Conservation (phyloP, 1,140 invertebrate species). For the Drosophila repleta region DNA sequence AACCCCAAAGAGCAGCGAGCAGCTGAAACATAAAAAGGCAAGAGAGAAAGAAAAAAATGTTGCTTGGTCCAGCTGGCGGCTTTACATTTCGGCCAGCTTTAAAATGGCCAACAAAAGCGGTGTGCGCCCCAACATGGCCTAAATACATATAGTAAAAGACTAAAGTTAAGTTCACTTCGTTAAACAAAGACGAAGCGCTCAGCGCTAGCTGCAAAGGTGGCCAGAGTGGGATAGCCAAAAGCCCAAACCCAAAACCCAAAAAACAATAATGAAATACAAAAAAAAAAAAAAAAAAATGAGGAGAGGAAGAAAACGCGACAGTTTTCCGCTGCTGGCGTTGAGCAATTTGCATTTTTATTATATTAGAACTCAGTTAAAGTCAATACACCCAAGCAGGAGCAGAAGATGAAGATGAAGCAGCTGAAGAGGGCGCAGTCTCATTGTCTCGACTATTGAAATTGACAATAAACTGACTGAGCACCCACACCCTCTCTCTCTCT, state of each 20-base stretch:
- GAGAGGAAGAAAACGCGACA: slow-evolving; percentile 19
- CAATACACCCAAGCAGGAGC: slow-evolving; percentile 57
- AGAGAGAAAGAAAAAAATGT: too few species aligned
- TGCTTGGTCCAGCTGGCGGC: slow-evolving; percentile 4
- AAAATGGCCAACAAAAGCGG: slow-evolving; percentile 28
- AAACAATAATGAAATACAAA: background rate
- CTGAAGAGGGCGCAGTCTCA: slow-evolving; percentile 19
- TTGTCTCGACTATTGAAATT: slow-evolving; percentile 45
- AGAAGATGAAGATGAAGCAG: background rate
- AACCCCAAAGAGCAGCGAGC: slow-evolving; percentile 36
- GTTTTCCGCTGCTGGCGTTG: slow-evolving; percentile 29
- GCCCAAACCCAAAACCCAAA: background rate
- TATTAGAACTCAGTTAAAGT: slow-evolving; percentile 73
- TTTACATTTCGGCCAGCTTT: slow-evolving; percentile 28
- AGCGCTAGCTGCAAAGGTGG: background rate
- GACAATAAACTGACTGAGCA: slow-evolving; percentile 23
- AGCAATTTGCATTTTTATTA: slow-evolving; percentile 75
- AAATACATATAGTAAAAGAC: slow-evolving; percentile 57
- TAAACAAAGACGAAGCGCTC: slow-evolving; percentile 39
- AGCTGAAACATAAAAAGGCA: slow-evolving; percentile 41
- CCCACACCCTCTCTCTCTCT: background rate
- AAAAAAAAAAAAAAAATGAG: background rate
- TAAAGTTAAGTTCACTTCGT: slow-evolving; percentile 69
- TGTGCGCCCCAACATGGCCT: slow-evolving; percentile 32
- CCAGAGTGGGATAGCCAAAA: background rate